phyloP scores from a whole-genome alignment of 2,113 vertebrate species.

The Sorex fumeus region DNA sequence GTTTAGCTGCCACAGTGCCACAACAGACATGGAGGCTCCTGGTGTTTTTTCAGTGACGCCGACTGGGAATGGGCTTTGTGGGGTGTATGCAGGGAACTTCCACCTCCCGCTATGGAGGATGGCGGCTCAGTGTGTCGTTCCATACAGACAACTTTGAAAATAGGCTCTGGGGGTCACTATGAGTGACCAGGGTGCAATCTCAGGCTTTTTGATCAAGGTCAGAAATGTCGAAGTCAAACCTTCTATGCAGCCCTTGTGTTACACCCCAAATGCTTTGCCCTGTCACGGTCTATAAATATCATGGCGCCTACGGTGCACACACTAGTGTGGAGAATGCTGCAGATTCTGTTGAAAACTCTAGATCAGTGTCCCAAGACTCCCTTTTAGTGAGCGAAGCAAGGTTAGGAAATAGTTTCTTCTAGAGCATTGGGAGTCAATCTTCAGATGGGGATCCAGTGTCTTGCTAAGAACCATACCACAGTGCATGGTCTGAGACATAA shows the following conservation, averaged over 20 bases:
- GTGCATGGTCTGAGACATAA: neutral
- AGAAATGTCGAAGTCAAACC: neutral
- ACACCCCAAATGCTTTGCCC: constrained; percentile 40
- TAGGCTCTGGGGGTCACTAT: accelerated
- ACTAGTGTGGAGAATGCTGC: neutral
- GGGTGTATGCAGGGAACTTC: constrained; percentile 26
- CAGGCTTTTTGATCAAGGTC: neutral
- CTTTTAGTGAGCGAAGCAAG: too few species aligned
- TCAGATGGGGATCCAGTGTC: neutral
- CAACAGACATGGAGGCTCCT: neutral
- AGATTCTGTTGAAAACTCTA: constrained; percentile 31
- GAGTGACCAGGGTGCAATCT: neutral
- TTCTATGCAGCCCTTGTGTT: neutral
- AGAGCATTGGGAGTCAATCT: neutral
- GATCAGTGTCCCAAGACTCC: too few species aligned
- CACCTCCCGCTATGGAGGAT: neutral
- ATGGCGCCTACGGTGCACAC: neutral
- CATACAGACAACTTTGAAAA: neutral
- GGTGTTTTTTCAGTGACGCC: constrained; percentile 8
- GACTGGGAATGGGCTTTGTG: constrained; percentile 36
- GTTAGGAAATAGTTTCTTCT: constrained; percentile 6
- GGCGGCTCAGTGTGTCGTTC: constrained; percentile 3
- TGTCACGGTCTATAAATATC: neutral
- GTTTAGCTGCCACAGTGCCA: neutral
- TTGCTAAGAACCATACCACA: neutral